Evolutionary conservation across 2,113 vertebrate genomes (phyloP), one percentile per base, ranked within the genome.

Genomic region (Macquaria ambigua): DNA sequence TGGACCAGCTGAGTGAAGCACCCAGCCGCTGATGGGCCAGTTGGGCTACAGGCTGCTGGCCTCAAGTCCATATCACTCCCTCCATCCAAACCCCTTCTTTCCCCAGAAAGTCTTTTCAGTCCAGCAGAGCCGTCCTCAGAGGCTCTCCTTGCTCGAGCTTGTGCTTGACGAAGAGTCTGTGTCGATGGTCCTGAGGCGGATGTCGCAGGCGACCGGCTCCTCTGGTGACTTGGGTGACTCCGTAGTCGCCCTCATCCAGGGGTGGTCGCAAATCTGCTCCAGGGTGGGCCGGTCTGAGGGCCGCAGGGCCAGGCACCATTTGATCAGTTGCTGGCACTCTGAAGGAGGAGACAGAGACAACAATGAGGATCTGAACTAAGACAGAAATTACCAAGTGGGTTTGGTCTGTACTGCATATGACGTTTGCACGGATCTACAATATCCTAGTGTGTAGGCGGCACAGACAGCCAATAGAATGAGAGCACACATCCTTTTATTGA

Each of bases 321-420:
- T 97, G 77, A 99, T 98, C 89, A 99, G 95, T 87, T 99, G 97
- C 93, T 99, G 98, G 93, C 98, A 99, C 91, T 98, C 98, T 99
- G 93, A 11, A 68, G 70, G 5, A 53, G 8, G 1, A 28, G 21
- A 37, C 0, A 18, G 31, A 23, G 46, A 62, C 10, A 31, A 74
- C 7, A 3, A 7, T 75, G 50, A 77, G 2, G 14, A 0, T 21
- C 43, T 46, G 6, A 34, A 4, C 0, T 66, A 12, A 58, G 34
- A 48, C 34, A 72, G 8, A 66, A 1, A 21, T 41, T 14, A 53
- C 53, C 11, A 63, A 16, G 5, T 15, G 16, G 10, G 3, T 25
- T 46, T n/a, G 55, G 7, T 43, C 41, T 6, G 58, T 10, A n/a
- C 14, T 3, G 2, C 8, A 61, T 76, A 21, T 55, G 74, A 81